These are phyloP conservation scores for Pollenia labialis DNA, from an alignment of 2,888 invertebrate species.

Conservation along the genomic window DNA sequence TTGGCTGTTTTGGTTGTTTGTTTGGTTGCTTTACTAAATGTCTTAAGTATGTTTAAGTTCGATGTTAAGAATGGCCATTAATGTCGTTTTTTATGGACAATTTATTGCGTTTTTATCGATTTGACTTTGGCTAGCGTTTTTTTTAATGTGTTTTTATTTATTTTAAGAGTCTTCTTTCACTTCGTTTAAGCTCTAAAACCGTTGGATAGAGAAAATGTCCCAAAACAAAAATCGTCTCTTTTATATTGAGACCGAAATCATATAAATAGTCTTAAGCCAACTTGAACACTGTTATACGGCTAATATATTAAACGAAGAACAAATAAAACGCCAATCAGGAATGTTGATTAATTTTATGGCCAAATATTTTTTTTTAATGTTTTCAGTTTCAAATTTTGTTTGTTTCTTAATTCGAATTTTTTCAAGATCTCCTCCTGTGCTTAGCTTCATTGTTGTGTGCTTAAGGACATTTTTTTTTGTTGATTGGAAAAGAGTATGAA, in stretches of 20 bases:
- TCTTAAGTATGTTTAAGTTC: constrained; percentile 30
- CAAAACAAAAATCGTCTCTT: background rate
- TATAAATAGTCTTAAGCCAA: background rate
- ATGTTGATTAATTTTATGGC: constrained; percentile 52
- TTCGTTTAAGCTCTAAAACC: background rate
- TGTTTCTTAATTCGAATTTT: constrained; percentile 19
- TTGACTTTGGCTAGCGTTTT: constrained; percentile 74
- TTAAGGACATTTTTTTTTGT: background rate
- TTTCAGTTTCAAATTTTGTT: constrained; percentile 9
- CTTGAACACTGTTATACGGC: background rate
- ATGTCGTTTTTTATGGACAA: constrained; percentile 72
- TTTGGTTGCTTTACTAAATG: constrained; percentile 46
- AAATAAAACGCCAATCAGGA: constrained; percentile 21
- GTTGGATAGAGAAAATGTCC: background rate
- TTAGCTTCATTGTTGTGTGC: too few species aligned
- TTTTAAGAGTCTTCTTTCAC: background rate
- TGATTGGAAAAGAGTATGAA: too few species aligned
- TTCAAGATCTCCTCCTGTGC: background rate
- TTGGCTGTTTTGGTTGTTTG: constrained; percentile 21
- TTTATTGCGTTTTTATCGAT: constrained; percentile 76
- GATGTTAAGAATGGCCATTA: constrained; percentile 64
- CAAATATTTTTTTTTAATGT: constrained; percentile 5
- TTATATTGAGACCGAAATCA: background rate
- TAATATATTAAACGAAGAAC: background rate
- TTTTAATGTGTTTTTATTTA: constrained; percentile 63